phyloP scores from a whole-genome alignment of 2,113 vertebrate genomes.

The Pogonocichla stellata region DNA sequence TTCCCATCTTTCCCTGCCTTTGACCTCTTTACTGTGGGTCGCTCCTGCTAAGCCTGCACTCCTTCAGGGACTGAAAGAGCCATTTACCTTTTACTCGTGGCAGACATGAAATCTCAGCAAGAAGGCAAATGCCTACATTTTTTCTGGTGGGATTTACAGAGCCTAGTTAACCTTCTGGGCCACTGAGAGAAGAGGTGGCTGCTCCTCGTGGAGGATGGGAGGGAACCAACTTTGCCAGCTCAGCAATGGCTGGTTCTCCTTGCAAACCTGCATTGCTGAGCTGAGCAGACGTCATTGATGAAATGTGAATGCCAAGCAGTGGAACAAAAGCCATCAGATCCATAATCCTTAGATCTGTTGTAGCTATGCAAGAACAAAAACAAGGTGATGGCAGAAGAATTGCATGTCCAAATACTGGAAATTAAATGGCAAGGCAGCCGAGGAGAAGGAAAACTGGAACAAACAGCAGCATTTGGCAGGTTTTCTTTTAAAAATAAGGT shows the following conservation, averaged over 20 bases:
- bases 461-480: constrained; percentile 1
- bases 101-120: not conserved
- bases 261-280: constrained; percentile 9
- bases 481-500: constrained; percentile 32
- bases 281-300: not conserved
- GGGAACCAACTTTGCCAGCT: constrained; percentile 35
- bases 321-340: not conserved
- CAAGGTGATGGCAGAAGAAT: not conserved
- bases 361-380: not conserved
- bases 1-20: not conserved
- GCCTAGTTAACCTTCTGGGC: not conserved
- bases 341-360: not conserved
- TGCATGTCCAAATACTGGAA: not conserved
- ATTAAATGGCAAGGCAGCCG: not conserved
- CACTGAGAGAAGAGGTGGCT: not conserved
- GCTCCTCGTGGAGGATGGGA: not conserved
- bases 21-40: not conserved
- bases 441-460: constrained; percentile 10
- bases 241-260: constrained; percentile 16
- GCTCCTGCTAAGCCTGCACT: not conserved
- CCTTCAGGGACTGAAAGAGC: not conserved
- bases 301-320: not conserved
- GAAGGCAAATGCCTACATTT: not conserved
- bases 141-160: not conserved
- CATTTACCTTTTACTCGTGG: not conserved